phyloP scores from a whole-genome alignment of 2,797 vertebrate species.

The Pteropus rufus region DNA sequence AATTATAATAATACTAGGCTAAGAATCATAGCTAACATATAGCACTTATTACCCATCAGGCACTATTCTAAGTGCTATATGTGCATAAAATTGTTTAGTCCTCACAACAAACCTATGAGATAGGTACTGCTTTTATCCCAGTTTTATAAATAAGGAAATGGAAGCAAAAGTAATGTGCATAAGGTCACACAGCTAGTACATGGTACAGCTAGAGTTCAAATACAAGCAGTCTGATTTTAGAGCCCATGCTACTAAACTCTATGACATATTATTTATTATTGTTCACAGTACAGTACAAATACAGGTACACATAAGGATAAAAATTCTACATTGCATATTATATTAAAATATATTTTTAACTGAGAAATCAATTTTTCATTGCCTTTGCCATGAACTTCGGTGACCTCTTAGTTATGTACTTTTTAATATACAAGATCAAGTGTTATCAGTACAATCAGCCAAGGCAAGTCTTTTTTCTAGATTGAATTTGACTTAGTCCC shows the following conservation, averaged over 20 bases:
- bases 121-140: not conserved
- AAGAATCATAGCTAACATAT: not conserved
- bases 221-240: not conserved
- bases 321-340: not conserved
- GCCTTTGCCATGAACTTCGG: slow-evolving; percentile 2
- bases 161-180: not conserved
- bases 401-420: not conserved
- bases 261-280: not conserved
- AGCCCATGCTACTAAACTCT: not conserved
- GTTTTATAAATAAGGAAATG: not conserved
- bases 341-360: slow-evolving; percentile 45
- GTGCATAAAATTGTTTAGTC: not conserved
- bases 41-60: not conserved
- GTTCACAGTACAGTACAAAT: not conserved
- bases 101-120: not conserved
- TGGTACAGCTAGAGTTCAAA: not conserved
- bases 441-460: slow-evolving; percentile 36
- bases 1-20: not conserved
- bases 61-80: not conserved
- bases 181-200: not conserved
- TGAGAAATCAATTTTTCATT: slow-evolving; percentile 35
- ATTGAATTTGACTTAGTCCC: not conserved
- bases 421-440: slow-evolving; percentile 47
- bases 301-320: not conserved
- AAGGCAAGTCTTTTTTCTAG: not conserved